A percentile compares a stretch with the other conserved stretches of the same genome.
These are phyloP conservation scores for Melipona quadrifasciata DNA, from an alignment of 1,140 invertebrate species.

Conservation along the genomic window DNA sequence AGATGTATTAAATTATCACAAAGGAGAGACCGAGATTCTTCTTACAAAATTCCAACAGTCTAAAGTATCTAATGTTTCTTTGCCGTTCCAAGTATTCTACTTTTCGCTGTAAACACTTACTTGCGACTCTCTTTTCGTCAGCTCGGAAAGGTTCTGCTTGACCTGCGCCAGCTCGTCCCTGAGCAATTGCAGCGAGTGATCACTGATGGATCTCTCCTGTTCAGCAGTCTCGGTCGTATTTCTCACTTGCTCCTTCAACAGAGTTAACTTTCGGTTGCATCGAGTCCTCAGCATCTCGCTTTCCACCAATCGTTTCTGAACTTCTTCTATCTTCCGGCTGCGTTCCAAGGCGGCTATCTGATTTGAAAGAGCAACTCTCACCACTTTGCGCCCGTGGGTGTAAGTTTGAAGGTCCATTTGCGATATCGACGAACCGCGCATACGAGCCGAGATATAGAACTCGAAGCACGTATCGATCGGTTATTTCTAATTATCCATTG, in stretches of 20 bases:
- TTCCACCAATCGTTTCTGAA: slow-evolving; percentile 89
- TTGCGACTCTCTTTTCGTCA: slow-evolving; percentile 88
- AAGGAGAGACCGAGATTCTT: too few species aligned
- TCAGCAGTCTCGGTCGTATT: slow-evolving; percentile 85
- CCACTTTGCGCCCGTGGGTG: background rate
- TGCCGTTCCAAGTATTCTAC: too few species aligned
- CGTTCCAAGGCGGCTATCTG: slow-evolving; percentile 91
- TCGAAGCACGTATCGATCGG: too few species aligned
- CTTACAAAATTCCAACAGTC: too few species aligned
- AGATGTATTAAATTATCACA: too few species aligned
- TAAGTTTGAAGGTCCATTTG: too few species aligned
- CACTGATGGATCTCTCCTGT: slow-evolving; percentile 87
- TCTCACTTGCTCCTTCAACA: slow-evolving; percentile 87
- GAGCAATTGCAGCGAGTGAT: slow-evolving; percentile 85
- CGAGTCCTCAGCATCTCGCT: slow-evolving; percentile 87
- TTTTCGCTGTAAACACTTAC: slow-evolving; percentile 57
- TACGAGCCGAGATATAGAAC: too few species aligned
- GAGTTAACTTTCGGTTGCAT: slow-evolving; percentile 87
- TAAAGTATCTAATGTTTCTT: too few species aligned
- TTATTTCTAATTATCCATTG: too few species aligned
- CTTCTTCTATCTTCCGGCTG: slow-evolving; percentile 91
- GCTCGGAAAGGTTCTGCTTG: slow-evolving; percentile 87
- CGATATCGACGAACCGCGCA: too few species aligned
- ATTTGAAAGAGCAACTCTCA: background rate
- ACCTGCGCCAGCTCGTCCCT: slow-evolving; percentile 88